Base-by-base conservation (phyloP, 2,113 vertebrate species). In the Odontesthes bonariensis region DNA sequence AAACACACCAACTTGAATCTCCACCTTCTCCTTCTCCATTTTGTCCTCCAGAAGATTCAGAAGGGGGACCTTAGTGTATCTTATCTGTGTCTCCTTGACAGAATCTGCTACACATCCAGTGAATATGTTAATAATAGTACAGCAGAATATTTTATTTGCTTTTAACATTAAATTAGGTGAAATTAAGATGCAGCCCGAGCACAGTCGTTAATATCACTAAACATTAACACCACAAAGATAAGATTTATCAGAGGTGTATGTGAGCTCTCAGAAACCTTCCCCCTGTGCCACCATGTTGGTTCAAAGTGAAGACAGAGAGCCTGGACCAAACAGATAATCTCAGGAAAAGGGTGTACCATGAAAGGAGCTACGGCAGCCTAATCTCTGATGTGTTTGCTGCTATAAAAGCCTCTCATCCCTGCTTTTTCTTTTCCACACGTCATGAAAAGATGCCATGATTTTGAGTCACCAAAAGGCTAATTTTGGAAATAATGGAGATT, bases 401-500 rank as follows among this genome's bases (percentile, higher is more conserved):
- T 42, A 38, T 82, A 64, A 87, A 88, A 89, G 77, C 75, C 17
- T 59, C 58, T 70, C 67, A 49, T 44, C 49, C 69, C 71, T 31
- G 40, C 47, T 69, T 59, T 58, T 70, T 6, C 33, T 10, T 10
- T 40, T 47, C 51, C 27, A 17, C 14, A 52, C 68, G 62, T 60
- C 79, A 67, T 87, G 65, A 82, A 88, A 81, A 85, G 75, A 80
- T 63, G 72, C 46, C 44, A 71, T 69, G 81, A 78, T 87, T 82
- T 87, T 90, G 85, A 91, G 80, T 90, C 89, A 89, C 82, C 82
- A 74, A 42, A 68, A 86, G 69, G 85, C 83, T 90, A 89, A 91
- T 92, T 85, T 86, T 65, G 73, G 77, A 85, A 90, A 92, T 89
- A 91, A 89, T 72, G 81, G 69, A 80, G 73, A 92, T 91, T 86